A percentile compares a stretch with the other conserved stretches of the same genome.
These are phyloP conservation scores for Myoxocephalus aenaeus DNA, from an alignment of 2,797 vertebrate species.

Conservation along the genomic window DNA sequence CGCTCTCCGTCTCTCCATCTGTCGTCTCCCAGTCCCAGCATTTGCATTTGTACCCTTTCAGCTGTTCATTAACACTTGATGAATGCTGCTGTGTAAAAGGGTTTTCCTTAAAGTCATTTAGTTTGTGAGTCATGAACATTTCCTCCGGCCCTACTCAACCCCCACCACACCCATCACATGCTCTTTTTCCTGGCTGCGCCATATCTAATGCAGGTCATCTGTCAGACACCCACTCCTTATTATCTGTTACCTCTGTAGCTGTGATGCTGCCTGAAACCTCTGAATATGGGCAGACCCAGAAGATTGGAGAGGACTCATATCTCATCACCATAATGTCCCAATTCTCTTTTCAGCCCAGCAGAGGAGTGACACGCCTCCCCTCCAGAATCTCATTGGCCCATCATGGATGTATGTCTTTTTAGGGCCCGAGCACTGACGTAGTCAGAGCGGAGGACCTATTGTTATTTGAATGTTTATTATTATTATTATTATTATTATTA, in stretches of 20 bases:
- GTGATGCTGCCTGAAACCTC: constrained; percentile 46
- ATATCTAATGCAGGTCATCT: constrained; percentile 68
- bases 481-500: too few relatives aligned
- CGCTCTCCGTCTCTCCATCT: constrained; percentile 51
- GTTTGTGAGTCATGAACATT: constrained; percentile 72
- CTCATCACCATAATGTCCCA: constrained; percentile 29
- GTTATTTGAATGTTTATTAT: too few relatives aligned
- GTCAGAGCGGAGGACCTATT: too few relatives aligned
- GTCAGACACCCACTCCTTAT: constrained; percentile 74
- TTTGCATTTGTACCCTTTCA: constrained; percentile 75
- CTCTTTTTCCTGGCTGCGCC: constrained; percentile 24
- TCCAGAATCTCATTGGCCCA: constrained; percentile 19
- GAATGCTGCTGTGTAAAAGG: constrained; percentile 73
- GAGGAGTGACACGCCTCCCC: background rate
- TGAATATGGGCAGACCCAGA: constrained; percentile 38
- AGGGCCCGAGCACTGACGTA: too few relatives aligned
- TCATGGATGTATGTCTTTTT: background rate
- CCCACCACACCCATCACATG: constrained; percentile 28
- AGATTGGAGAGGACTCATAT: constrained; percentile 47
- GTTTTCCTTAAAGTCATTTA: constrained; percentile 79
- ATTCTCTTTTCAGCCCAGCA: constrained; percentile 6
- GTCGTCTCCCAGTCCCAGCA: constrained; percentile 47
- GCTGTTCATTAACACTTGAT: constrained; percentile 80
- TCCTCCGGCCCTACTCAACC: constrained; percentile 38
- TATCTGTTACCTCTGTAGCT: constrained; percentile 64